Percentiles rank a stretch among this genome's conserved stretches.
These are phyloP conservation scores for Netelia inedita DNA, from an alignment of 2,888 invertebrate genomes.

Conservation along the genomic window DNA sequence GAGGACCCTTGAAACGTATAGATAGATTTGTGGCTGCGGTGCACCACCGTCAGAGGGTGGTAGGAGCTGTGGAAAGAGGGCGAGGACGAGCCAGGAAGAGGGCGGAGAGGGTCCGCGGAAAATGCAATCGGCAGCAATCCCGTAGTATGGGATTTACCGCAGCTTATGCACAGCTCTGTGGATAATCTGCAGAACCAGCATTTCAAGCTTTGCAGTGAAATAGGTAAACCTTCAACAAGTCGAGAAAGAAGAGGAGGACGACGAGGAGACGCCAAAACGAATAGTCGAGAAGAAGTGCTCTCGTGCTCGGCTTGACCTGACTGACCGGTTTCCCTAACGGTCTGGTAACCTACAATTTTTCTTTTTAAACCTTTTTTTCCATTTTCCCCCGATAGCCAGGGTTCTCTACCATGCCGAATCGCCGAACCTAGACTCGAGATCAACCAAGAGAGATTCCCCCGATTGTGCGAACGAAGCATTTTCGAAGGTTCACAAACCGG, in stretches of 20 bases:
- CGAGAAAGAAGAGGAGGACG: conserved; percentile 22
- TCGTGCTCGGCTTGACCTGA: conserved; percentile 38
- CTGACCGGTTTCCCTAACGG: conserved; percentile 70
- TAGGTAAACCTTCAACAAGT: conserved; percentile 44
- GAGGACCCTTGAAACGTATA: conserved; percentile 36
- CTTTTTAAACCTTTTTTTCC: conserved; percentile 30
- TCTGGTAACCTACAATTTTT: conserved; percentile 54
- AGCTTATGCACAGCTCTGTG: conserved; percentile 58
- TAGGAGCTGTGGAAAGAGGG: background rate
- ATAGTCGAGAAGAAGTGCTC: conserved; percentile 17
- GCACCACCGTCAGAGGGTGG: conserved; percentile 10
- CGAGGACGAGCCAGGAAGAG: background rate
- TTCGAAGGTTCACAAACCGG: background rate
- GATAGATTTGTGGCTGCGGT: conserved; percentile 55
- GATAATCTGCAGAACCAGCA: conserved; percentile 4
- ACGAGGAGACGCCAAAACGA: conserved; percentile 49
- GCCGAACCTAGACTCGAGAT: background rate
- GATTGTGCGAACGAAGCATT: background rate
- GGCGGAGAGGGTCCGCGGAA: conserved; percentile 26
- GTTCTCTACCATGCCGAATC: background rate
- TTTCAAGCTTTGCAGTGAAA: conserved; percentile 26
- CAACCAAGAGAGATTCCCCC: conserved; percentile 1
- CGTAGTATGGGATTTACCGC: conserved; percentile 51
- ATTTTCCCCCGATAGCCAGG: conserved; percentile 21
- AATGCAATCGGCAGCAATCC: conserved; percentile 59